These are phyloP conservation scores for Oreohelix idahoensis DNA, from an alignment of 1,140 invertebrate genomes.

Conservation along the genomic window DNA sequence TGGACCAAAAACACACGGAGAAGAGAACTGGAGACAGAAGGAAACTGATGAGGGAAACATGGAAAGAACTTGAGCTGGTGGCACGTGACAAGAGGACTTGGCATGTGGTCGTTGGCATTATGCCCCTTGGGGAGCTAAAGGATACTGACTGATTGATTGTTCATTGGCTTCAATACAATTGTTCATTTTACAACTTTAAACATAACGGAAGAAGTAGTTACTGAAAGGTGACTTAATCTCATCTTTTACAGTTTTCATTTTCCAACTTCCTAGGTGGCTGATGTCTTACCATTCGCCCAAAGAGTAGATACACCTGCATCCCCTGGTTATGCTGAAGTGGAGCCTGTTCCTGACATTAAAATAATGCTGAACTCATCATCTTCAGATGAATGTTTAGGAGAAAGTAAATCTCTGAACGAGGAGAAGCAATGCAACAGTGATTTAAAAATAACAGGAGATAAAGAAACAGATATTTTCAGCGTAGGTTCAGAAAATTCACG, in stretches of 20 bases:
- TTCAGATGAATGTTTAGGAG: background rate
- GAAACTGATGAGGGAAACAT: too few species aligned
- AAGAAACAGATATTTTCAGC: background rate
- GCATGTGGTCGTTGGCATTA: too few species aligned
- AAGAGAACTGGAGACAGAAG: too few species aligned
- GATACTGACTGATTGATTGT: too few species aligned
- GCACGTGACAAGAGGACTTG: too few species aligned
- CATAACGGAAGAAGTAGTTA: too few species aligned
- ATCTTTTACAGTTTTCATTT: background rate
- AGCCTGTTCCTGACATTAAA: background rate
- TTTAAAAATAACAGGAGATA: background rate
- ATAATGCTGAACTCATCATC: background rate
- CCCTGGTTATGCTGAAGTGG: constrained; percentile 31
- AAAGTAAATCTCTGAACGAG: background rate
- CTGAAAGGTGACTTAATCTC: too few species aligned
- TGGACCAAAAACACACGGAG: too few species aligned
- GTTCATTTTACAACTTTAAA: too few species aligned
- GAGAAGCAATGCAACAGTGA: background rate
- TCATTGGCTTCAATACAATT: too few species aligned
- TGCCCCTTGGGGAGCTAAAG: too few species aligned
- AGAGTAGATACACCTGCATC: background rate
- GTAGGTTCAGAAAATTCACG: background rate
- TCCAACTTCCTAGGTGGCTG: constrained; percentile 18
- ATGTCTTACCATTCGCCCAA: constrained; percentile 14
- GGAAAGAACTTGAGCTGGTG: too few species aligned